A percentile compares a stretch with the other conserved stretches of the same genome.
These are phyloP conservation scores for Drosophila lacertosa DNA, from an alignment of 1,140 invertebrate genomes.

Conservation along the genomic window DNA sequence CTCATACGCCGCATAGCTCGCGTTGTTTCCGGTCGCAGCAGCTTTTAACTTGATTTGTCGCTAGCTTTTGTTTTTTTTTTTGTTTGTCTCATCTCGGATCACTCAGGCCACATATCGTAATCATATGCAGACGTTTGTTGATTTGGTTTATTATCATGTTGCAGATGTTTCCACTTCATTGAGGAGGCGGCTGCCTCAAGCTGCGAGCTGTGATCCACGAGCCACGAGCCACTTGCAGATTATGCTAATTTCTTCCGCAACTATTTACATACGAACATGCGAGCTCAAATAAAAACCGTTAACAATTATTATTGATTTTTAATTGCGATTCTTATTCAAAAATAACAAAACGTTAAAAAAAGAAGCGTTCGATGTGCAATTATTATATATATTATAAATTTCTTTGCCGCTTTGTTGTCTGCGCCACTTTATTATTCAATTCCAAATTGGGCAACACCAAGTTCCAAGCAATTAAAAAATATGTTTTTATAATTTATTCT, in stretches of 20 bases:
- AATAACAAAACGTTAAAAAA: neutral
- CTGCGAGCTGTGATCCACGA: conserved; percentile 13
- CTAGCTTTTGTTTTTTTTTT: conserved; percentile 64
- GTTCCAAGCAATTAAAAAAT: conserved; percentile 13
- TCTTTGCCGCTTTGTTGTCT: conserved; percentile 6
- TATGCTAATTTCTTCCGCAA: conserved; percentile 79
- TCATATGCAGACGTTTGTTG: conserved; percentile 57
- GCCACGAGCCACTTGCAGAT: conserved; percentile 46
- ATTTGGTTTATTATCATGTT: conserved; percentile 54
- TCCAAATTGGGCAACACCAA: conserved; percentile 41
- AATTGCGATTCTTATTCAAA: conserved; percentile 16
- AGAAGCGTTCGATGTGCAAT: conserved; percentile 30
- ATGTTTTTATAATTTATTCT: conserved; percentile 5
- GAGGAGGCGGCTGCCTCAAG: conserved; percentile 5
- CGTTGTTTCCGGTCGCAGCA: conserved; percentile 49
- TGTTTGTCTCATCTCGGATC: conserved; percentile 8
- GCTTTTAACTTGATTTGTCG: conserved; percentile 34
- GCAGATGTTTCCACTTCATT: conserved; percentile 36
- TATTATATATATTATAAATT: conserved; percentile 42
- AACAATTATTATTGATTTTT: conserved; percentile 69
- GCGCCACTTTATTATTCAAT: conserved; percentile 13
- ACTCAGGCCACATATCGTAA: conserved; percentile 37
- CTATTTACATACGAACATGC: conserved; percentile 73
- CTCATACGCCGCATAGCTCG: conserved; percentile 57
- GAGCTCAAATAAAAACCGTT: conserved; percentile 61